phyloP scores from a whole-genome alignment of 2,888 invertebrate genomes.

The Drosophila algonquin region DNA sequence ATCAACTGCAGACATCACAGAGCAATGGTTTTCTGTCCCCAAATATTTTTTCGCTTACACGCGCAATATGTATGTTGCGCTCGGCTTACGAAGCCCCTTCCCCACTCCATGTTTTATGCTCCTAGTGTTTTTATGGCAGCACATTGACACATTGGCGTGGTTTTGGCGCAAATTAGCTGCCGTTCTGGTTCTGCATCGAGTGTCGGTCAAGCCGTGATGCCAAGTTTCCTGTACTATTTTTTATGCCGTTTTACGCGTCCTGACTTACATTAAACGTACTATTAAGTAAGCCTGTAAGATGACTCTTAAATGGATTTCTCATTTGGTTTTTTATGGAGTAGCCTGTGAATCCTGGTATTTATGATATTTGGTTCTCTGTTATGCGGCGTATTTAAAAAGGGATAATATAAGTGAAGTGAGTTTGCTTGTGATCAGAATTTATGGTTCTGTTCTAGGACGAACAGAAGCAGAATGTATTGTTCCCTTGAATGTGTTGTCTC shows the following conservation, averaged over 20 bases:
- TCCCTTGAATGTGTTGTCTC: conserved; percentile 30
- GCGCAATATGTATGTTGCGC: conserved; percentile 69
- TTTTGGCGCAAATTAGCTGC: conserved; percentile 70
- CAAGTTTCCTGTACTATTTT: conserved; percentile 51
- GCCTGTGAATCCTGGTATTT: conserved; percentile 18
- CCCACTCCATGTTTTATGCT: conserved; percentile 15
- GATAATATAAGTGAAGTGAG: conserved; percentile 63
- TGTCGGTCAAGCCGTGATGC: conserved; percentile 33
- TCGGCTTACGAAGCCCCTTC: conserved; percentile 1
- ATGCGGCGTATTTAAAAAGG: conserved; percentile 50
- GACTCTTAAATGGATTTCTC: conserved; percentile 47
- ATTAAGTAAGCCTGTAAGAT: conserved; percentile 55
- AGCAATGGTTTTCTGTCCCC: conserved; percentile 4
- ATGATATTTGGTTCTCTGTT: conserved; percentile 10
- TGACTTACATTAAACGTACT: conserved; percentile 64
- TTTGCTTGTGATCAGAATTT: conserved; percentile 51
- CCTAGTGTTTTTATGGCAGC: conserved; percentile 62
- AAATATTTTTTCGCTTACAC: conserved; percentile 70
- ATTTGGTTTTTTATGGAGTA: conserved; percentile 59
- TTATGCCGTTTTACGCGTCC: conserved; percentile 69
- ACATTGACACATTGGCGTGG: conserved; percentile 68
- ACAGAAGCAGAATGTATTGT: conserved; percentile 1
- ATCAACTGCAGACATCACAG: conserved; percentile 73
- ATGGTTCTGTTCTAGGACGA: conserved; percentile 10
- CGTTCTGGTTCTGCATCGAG: conserved; percentile 41